Percentiles rank a stretch among this genome's conserved stretches.
phyloP scores from a whole-genome alignment of 1,140 invertebrate genomes.

The Drosophila tristis region DNA sequence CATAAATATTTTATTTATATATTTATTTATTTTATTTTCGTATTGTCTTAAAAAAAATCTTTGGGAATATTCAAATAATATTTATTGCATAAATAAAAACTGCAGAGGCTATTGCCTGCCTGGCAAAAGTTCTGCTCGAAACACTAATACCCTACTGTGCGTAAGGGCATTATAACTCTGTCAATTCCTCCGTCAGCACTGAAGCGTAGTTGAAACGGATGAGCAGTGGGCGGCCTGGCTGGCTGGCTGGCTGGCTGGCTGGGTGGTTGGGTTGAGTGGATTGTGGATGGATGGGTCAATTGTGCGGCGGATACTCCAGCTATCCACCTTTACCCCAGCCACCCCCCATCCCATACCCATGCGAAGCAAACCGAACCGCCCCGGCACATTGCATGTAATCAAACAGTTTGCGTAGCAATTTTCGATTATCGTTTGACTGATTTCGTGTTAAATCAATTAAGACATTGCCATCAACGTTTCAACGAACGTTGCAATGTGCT shows the following conservation, averaged over 20 bases:
- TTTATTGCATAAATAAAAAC: no score
- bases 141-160: no score
- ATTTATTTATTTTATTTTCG: no score
- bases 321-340: neutral
- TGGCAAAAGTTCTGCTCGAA: no score
- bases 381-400: slow-evolving; percentile 78
- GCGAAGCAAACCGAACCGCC: neutral
- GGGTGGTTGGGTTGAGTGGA: slow-evolving; percentile 2
- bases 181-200: slow-evolving; percentile 63
- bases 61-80: no score
- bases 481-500: slow-evolving; percentile 44
- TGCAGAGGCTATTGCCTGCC: no score
- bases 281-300: slow-evolving; percentile 32
- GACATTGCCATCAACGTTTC: slow-evolving; percentile 66
- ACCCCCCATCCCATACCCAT: no score
- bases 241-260: neutral
- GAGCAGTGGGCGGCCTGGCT: slow-evolving; percentile 32
- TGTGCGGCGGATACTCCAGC: slow-evolving; percentile 22
- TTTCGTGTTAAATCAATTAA: slow-evolving; percentile 84
- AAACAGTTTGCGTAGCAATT: slow-evolving; percentile 83
- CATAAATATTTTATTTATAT: no score
- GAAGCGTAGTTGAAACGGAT: slow-evolving; percentile 66
- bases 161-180: slow-evolving; percentile 34
- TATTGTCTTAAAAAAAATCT: no score
- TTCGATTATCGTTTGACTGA: slow-evolving; percentile 83